phyloP scores from a whole-genome alignment of 2,888 invertebrate genomes.

The Sthenelais limicola region DNA sequence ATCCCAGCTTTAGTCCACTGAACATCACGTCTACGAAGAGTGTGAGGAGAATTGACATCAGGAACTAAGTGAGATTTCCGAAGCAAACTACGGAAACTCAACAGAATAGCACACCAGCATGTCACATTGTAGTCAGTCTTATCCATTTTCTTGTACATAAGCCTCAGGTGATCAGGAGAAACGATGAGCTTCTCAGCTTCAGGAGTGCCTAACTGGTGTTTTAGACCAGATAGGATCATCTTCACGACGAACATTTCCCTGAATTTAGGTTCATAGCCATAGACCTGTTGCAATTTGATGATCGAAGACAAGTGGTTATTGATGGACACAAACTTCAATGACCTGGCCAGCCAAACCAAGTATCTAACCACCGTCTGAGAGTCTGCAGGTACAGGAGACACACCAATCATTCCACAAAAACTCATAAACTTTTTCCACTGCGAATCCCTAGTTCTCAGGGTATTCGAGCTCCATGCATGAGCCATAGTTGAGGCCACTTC shows the following conservation, averaged over 20 bases:
- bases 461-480: neutral
- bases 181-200: neutral
- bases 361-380: neutral
- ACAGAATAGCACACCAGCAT: neutral
- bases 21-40: neutral
- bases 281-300: neutral
- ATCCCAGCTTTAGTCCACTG: neutral
- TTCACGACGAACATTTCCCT: neutral
- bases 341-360: neutral
- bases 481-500: neutral
- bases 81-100: neutral
- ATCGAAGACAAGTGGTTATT: neutral
- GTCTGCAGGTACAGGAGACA: neutral
- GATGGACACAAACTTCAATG: neutral
- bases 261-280: neutral
- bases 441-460: neutral
- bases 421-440: neutral
- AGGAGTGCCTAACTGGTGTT: neutral
- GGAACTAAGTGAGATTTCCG: neutral
- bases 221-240: neutral
- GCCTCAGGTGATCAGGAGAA: neutral
- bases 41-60: neutral
- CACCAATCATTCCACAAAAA: neutral
- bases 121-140: neutral
- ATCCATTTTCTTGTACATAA: neutral